Evolutionary conservation across 2,888 invertebrate genomes (phyloP).

Genomic region (Rhagophthalmus giganteus): DNA sequence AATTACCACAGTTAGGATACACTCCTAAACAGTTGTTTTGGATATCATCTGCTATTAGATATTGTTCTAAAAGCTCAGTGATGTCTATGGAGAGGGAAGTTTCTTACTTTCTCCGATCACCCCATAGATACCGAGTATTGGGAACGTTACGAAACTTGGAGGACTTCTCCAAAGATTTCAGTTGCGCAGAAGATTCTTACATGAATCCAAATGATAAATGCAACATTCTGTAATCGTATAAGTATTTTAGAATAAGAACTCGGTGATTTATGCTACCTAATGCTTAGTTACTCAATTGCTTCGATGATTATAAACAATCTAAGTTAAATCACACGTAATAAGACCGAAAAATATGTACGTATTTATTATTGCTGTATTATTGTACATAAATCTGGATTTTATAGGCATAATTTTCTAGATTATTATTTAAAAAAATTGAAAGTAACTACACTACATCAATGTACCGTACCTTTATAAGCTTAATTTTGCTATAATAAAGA

Average conservation of each 20-base stretch:
- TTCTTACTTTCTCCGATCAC: constrained; percentile 71
- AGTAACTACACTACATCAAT: no score
- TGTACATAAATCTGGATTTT: no score
- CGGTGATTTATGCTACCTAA: not conserved
- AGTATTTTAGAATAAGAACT: not conserved
- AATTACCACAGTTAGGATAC: constrained; percentile 70
- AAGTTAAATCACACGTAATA: no score
- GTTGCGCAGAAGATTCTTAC: constrained; percentile 59
- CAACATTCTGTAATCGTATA: constrained; percentile 46
- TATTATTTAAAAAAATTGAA: no score
- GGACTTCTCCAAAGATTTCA: constrained; percentile 64
- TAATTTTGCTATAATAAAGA: no score
- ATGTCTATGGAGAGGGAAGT: constrained; percentile 67
- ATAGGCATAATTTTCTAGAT: no score
- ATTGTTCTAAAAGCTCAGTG: constrained; percentile 80
- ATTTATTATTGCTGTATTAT: constrained; percentile 1
- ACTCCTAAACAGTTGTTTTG: constrained; percentile 75
- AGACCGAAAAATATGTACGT: no score
- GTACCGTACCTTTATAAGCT: no score
- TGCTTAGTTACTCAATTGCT: not conserved
- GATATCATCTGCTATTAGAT: constrained; percentile 80
- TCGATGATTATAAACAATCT: no score
- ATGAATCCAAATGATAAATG: constrained; percentile 65
- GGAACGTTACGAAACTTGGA: constrained; percentile 64
- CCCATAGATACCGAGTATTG: constrained; percentile 61